Conservation (phyloP, 2,888 invertebrate genomes). For the Torymus tubicola region DNA sequence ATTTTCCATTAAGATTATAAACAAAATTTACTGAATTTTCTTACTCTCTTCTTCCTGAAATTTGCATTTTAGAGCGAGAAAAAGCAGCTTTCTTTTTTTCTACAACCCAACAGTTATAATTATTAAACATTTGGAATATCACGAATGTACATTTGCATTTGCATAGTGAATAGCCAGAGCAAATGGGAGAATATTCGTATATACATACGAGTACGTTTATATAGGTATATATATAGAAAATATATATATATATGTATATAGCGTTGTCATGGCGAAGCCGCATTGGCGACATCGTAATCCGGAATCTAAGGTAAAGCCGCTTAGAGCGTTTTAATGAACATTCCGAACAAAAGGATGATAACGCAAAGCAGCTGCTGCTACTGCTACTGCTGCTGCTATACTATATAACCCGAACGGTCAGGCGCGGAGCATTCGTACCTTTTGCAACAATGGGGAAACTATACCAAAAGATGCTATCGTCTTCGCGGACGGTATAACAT, state of each 20-base stretch:
- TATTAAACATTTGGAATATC: constrained; percentile 22
- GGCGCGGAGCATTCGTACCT: constrained; percentile 59
- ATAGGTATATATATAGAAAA: not conserved
- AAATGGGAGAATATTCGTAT: not conserved
- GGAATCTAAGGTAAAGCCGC: constrained; percentile 62
- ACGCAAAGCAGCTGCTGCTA: constrained; percentile 45
- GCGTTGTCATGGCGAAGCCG: not conserved
- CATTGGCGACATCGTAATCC: constrained; percentile 48
- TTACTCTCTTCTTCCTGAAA: no score
- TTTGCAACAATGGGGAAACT: constrained; percentile 67
- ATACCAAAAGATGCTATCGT: constrained; percentile 21
- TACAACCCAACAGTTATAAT: no score
- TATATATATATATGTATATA: constrained; percentile 12
- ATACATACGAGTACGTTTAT: not conserved
- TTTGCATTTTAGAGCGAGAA: no score
- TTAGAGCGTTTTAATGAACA: constrained; percentile 70
- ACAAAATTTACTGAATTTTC: no score
- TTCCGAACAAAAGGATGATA: constrained; percentile 68
- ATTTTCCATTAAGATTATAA: no score
- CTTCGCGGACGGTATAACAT: not conserved
- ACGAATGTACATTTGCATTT: constrained; percentile 40
- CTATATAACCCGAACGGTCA: not conserved
- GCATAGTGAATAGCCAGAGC: not conserved
- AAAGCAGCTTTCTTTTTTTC: no score
- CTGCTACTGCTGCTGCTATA: no score